phyloP scores from a whole-genome alignment of 2,797 vertebrate genomes.

The Gobio occitaniae region DNA sequence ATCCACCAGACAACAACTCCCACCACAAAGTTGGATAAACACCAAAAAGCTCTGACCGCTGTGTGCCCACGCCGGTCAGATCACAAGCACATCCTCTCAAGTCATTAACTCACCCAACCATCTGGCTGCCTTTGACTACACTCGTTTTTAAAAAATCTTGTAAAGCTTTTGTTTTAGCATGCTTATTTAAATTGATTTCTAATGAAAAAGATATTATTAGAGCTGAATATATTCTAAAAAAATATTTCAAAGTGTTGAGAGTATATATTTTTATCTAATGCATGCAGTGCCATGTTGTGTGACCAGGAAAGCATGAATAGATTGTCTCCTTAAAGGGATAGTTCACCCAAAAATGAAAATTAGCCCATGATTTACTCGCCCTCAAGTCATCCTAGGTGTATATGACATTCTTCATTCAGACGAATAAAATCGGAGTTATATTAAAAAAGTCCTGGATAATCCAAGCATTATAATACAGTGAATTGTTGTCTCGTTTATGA shows the following conservation, averaged over 20 bases:
- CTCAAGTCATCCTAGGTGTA: no score
- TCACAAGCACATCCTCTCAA: conserved; percentile 38
- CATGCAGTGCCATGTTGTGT: conserved; percentile 38
- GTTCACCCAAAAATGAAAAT: no score
- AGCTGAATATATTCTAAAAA: conserved; percentile 20
- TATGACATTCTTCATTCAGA: no score
- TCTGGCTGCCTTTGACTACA: conserved; percentile 24
- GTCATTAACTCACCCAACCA: conserved; percentile 23
- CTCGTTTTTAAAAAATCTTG: not conserved
- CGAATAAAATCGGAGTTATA: no score
- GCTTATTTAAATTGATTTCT: conserved; percentile 50
- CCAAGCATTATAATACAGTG: no score
- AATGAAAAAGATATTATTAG: conserved; percentile 71
- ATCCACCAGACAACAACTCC: conserved; percentile 6
- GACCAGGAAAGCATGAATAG: conserved; percentile 11
- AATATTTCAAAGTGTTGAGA: not conserved
- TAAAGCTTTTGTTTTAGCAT: conserved; percentile 16
- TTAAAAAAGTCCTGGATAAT: no score
- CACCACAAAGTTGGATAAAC: conserved; percentile 13
- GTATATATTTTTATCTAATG: conserved; percentile 34
- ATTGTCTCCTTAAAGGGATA: not conserved
- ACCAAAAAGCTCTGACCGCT: conserved; percentile 7
- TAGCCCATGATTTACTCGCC: no score
- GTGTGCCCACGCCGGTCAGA: conserved; percentile 37
- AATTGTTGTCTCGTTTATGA: no score